These are phyloP conservation scores for Apantesis nais DNA, from an alignment of 2,888 invertebrate species.

Conservation along the genomic window DNA sequence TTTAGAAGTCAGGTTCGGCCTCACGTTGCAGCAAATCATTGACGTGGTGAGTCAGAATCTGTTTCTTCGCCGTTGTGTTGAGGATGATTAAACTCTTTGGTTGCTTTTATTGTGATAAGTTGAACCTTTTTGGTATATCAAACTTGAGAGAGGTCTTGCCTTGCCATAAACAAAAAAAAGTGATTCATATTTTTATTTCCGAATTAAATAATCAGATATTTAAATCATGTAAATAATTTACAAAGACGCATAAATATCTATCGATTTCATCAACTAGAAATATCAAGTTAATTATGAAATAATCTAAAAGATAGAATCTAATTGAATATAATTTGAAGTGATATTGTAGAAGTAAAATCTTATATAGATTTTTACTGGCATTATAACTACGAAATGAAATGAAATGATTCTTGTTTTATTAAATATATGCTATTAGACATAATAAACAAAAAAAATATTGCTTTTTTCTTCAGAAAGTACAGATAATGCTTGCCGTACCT, in stretches of 20 bases:
- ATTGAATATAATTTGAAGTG: background rate
- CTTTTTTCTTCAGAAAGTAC: background rate
- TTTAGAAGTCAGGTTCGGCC: slow-evolving; percentile 95
- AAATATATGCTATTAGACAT: too few relatives aligned
- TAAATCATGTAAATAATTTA: background rate
- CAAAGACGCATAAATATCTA: background rate
- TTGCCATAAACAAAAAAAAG: background rate
- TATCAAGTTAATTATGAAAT: background rate
- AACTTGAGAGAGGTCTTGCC: background rate
- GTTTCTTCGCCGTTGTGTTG: slow-evolving; percentile 31
- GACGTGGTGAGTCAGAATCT: slow-evolving; percentile 92
- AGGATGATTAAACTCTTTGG: slow-evolving; percentile 17
- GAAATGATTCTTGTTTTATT: too few relatives aligned
- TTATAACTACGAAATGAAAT: background rate
- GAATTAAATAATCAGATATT: background rate
- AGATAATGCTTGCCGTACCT: too few relatives aligned
- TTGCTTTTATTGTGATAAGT: background rate
- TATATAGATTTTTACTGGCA: background rate
- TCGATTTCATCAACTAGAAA: background rate
- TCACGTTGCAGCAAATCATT: slow-evolving; percentile 96
- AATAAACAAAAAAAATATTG: too few relatives aligned
- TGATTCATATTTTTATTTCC: too few relatives aligned
- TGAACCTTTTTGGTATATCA: background rate
- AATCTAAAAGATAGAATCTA: background rate
- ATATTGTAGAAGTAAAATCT: too few relatives aligned